Base-by-base conservation (phyloP, 2,113 vertebrate species). In the Egretta garzetta region DNA sequence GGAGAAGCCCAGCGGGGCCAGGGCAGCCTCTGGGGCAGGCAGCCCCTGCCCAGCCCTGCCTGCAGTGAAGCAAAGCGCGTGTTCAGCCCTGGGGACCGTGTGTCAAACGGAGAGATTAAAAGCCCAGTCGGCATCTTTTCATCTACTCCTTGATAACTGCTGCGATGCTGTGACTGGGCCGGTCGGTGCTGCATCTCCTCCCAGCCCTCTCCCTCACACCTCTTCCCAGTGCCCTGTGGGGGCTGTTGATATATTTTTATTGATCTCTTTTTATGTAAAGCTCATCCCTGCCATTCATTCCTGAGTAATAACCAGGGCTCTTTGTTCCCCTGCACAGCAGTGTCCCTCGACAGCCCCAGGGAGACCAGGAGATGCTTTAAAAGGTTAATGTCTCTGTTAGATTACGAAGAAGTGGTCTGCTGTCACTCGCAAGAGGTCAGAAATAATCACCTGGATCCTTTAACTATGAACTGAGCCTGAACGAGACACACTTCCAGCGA, bases 311-410 rank as follows among this genome's bases (percentile, higher is more conserved):
- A 59, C 80, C 91, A 80, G 80, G 72, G 67, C 91, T 94, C 70
- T 95, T 96, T 97, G 88, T 96, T 96, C 85, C 55, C 70, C 5
- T 10, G 83, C 86, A 90, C 86, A 80, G 59, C 11, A 2, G 33
- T 1, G 77, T 95, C 96, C 92, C 90, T 53, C 20, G 8, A 17
- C 77, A 47, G 90, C 93, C 77, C 80, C 8, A 7, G 93, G 94
- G 95, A 96, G 93, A 32, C 49, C 1, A 0, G 77, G 76, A 49
- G 67, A 56, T 4, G 58, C 84, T 96, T 80, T 47, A 32, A 92
- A 95, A 97, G 97, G 95, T 94, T 96, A 94, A 97, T 45, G 84
- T 94, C 94, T 96, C 93, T 96, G 80, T 96, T 93, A 76, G 91
- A 45, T 75, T 67, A 95, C 88, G 93, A 94, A 94, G 0, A 23